Percentiles rank a stretch among this genome's conserved stretches.
Conservation (phyloP, 2,888 invertebrate species). For the Xylota segnis region DNA sequence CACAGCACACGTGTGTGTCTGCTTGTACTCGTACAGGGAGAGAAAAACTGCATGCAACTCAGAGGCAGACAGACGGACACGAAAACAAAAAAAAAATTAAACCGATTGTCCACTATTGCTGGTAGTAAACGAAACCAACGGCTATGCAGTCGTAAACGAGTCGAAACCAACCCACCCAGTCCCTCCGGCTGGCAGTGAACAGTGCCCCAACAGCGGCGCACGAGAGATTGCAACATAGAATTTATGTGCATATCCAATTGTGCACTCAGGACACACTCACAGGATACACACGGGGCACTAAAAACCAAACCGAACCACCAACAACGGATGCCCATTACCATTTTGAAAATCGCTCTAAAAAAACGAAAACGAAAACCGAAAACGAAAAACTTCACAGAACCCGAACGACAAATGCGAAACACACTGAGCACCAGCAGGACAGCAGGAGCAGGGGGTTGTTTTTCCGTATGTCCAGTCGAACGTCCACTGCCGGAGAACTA, state of each 20-base stretch:
- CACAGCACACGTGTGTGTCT: background rate
- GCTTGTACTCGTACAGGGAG: background rate
- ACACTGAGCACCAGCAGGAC: too few relatives aligned
- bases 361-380: conserved; percentile 29
- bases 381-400: conserved; percentile 47
- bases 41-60: conserved; percentile 54
- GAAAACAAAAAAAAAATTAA: conserved; percentile 41
- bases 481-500: conserved; percentile 25
- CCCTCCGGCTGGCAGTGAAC: conserved; percentile 43
- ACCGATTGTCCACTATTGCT: conserved; percentile 66
- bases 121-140: conserved; percentile 58
- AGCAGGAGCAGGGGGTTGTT: conserved; percentile 18
- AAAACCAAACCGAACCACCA: conserved; percentile 73
- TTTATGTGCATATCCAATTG: conserved; percentile 76
- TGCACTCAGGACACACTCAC: conserved; percentile 73
- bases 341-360: conserved; percentile 65
- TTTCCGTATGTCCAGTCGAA: conserved; percentile 24
- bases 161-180: conserved; percentile 30
- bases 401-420: conserved; percentile 22
- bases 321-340: conserved; percentile 75
- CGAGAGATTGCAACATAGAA: conserved; percentile 70
- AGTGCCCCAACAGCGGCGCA: conserved; percentile 35
- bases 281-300: conserved; percentile 70
- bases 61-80: conserved; percentile 50
- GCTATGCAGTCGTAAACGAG: conserved; percentile 43